A percentile compares a stretch with the other conserved stretches of the same genome.
Conservation (phyloP, 2,113 vertebrate species). For the Numida meleagris region DNA sequence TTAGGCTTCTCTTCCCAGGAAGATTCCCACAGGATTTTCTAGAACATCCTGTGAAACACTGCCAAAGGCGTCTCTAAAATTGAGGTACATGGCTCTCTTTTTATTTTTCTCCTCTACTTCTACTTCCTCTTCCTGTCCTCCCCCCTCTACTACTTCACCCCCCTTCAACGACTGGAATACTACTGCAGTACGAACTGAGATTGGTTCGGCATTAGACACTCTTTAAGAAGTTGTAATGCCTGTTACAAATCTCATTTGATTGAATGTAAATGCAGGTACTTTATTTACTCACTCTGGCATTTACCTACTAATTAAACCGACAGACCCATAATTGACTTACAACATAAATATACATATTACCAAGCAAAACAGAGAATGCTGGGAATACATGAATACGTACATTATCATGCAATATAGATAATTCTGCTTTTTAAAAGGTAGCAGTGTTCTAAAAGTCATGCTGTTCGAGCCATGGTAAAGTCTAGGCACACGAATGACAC, state of each 20-base stretch:
- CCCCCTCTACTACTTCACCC: too few relatives aligned
- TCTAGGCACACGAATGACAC: neutral
- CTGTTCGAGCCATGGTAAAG: accelerated
- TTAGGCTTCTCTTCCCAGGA: neutral
- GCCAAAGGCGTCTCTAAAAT: neutral
- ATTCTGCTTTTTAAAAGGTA: neutral
- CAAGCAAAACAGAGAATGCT: neutral
- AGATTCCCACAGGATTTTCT: neutral
- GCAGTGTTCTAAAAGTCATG: accelerated
- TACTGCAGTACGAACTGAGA: neutral
- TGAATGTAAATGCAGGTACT: neutral
- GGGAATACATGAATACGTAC: neutral
- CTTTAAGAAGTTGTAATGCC: neutral
- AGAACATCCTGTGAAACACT: neutral
- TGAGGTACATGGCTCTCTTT: too few relatives aligned
- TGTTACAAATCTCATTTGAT: neutral
- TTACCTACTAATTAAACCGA: neutral
- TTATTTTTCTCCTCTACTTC: too few relatives aligned
- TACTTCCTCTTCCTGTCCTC: neutral
- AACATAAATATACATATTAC: neutral
- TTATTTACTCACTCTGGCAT: neutral
- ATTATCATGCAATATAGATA: neutral
- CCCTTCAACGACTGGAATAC: neutral
- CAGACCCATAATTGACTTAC: too few relatives aligned
- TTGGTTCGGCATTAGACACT: neutral